A percentile compares a stretch with the other conserved stretches of the same genome.
Conservation (phyloP, 2,888 invertebrate genomes). For the Nipponacmea schrenckii region DNA sequence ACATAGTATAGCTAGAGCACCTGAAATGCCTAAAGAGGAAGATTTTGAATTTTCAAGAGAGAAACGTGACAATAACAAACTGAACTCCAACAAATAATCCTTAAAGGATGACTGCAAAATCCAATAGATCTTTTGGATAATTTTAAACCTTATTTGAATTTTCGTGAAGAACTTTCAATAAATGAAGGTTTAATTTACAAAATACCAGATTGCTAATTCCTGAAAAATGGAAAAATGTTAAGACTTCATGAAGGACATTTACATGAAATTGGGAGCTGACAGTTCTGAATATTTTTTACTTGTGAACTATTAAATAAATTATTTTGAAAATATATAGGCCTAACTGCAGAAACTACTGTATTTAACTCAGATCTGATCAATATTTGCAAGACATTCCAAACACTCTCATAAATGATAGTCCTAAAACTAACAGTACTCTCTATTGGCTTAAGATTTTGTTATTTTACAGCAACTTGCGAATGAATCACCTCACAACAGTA, state of each 20-base stretch:
- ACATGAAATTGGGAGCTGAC: neutral
- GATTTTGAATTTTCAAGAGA: neutral
- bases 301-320: slow-evolving; percentile 3
- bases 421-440: neutral
- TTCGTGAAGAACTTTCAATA: too few relatives aligned
- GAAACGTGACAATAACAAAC: neutral
- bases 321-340: neutral
- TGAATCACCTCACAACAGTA: neutral
- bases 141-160: too few relatives aligned
- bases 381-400: slow-evolving; percentile 8
- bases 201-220: neutral
- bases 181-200: too few relatives aligned
- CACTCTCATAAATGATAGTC: neutral
- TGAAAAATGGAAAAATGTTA: neutral
- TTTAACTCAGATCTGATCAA: slow-evolving; percentile 9
- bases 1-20: neutral
- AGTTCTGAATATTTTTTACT: slow-evolving; percentile 2
- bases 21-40: neutral
- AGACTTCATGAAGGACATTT: neutral
- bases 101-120: neutral
- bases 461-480: neutral
- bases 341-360: neutral
- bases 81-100: neutral
- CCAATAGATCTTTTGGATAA: neutral
- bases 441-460: neutral